Evolutionary conservation across 2,797 vertebrate genomes (phyloP).

Genomic region (Chrosomus eos): DNA sequence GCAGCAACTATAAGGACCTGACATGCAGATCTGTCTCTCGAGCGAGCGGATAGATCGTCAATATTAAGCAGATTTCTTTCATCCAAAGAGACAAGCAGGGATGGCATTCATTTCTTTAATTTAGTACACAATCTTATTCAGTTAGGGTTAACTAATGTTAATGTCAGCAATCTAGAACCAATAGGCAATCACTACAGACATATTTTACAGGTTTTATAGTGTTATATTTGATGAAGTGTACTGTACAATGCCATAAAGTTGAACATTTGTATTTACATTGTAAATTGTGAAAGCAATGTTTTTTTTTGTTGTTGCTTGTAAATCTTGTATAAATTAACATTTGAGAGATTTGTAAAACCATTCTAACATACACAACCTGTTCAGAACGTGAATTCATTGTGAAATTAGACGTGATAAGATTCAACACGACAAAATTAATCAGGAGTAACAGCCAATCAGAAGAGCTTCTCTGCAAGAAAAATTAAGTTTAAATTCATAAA

Average conservation of each 20-base stretch:
- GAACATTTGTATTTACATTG: no score
- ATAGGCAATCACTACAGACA: neutral
- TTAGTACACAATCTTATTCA: neutral
- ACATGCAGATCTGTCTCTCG: neutral
- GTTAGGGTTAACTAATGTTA: neutral
- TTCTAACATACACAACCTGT: no score
- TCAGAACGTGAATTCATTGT: no score
- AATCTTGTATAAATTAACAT: neutral
- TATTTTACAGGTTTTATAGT: neutral
- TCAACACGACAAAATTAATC: no score
- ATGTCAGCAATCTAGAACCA: neutral
- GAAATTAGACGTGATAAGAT: no score
- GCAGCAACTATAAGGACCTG: neutral
- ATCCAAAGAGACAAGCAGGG: neutral
- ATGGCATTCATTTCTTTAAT: neutral
- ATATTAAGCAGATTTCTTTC: neutral
- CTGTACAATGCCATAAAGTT: neutral
- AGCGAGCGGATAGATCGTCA: neutral
- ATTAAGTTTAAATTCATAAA: no score
- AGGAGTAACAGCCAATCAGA: no score
- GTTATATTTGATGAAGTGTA: neutral
- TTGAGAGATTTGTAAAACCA: neutral
- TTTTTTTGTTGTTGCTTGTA: neutral
- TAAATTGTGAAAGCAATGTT: neutral
- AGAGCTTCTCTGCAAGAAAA: no score